A percentile compares a stretch with the other conserved stretches of the same genome.
Conservation (phyloP, 1,140 invertebrate species). For the Trichogramma pretiosum region DNA sequence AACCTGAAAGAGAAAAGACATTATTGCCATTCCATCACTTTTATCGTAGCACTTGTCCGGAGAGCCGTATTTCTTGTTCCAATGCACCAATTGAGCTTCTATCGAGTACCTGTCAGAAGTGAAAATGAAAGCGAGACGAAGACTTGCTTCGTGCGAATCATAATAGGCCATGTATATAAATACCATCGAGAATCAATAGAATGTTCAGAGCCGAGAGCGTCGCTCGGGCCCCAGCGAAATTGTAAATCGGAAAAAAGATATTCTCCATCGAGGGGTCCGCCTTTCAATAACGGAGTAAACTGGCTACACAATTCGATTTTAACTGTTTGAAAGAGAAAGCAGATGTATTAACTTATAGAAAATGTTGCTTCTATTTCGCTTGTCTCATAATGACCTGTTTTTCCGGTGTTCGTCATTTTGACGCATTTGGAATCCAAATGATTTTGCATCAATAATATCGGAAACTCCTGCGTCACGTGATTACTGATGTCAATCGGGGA, state of each 20-base stretch:
- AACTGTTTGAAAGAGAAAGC: constrained; percentile 19
- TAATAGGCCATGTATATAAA: too few species aligned
- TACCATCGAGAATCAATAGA: constrained; percentile 37
- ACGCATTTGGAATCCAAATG: constrained; percentile 22
- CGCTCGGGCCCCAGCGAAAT: constrained; percentile 73
- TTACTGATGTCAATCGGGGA: constrained; percentile 26
- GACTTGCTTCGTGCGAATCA: too few species aligned
- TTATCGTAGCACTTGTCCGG: constrained; percentile 60
- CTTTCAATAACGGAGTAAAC: constrained; percentile 40
- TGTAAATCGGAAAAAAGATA: constrained; percentile 71
- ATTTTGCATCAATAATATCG: constrained; percentile 23
- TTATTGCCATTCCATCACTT: constrained; percentile 59
- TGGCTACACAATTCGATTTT: constrained; percentile 17
- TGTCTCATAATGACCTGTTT: constrained; percentile 29
- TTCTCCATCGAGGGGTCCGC: constrained; percentile 54
- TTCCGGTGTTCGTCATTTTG: constrained; percentile 40
- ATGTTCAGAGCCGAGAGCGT: constrained; percentile 71
- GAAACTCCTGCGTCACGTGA: constrained; percentile 21
- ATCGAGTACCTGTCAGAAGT: constrained; percentile 52
- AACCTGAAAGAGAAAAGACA: constrained; percentile 28
- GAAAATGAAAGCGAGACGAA: too few species aligned
- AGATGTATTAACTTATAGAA: too few species aligned
- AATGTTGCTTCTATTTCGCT: background rate
- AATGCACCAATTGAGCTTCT: constrained; percentile 73
- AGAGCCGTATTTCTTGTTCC: constrained; percentile 63